These are phyloP conservation scores for Lepidonotus clava DNA, from an alignment of 2,888 invertebrate species.

Conservation along the genomic window DNA sequence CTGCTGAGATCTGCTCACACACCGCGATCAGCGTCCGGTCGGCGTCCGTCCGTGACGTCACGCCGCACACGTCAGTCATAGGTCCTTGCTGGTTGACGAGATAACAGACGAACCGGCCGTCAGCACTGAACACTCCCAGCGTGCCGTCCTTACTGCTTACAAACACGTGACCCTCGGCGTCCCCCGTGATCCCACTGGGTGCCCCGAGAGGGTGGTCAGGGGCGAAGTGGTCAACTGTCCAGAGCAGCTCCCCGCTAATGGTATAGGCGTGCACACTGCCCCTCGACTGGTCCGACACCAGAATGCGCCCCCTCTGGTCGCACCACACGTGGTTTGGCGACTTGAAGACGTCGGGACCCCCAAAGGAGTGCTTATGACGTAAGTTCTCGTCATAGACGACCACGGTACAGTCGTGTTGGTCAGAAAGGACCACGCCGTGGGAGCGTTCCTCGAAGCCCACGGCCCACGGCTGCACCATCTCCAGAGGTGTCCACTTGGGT, in stretches of 20 bases:
- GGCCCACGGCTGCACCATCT: constrained; percentile 36
- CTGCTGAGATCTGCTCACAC: not conserved
- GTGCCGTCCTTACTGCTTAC: not conserved
- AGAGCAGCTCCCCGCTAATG: not conserved
- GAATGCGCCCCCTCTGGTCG: not conserved
- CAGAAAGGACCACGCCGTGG: not conserved
- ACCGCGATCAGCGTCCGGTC: not conserved
- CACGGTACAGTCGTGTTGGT: constrained; percentile 15
- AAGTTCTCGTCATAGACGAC: constrained; percentile 38
- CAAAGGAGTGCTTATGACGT: not conserved
- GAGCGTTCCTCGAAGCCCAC: not conserved
- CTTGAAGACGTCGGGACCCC: not conserved
- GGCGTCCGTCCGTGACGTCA: not conserved
- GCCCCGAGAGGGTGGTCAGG: not conserved
- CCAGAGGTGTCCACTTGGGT: constrained; percentile 25
- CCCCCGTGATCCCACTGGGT: not conserved
- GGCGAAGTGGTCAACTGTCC: constrained; percentile 7
- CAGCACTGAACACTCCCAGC: not conserved
- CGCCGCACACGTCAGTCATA: not conserved
- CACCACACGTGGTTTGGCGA: constrained; percentile 27
- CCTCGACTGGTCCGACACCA: constrained; percentile 8
- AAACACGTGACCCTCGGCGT: not conserved
- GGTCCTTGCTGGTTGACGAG: not conserved
- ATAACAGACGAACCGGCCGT: constrained; percentile 1
- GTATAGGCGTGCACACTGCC: constrained; percentile 3